Percentiles rank a stretch among this genome's conserved stretches.
These are phyloP conservation scores for Cephus rjabovi DNA, from an alignment of 2,888 invertebrate genomes.

Conservation along the genomic window DNA sequence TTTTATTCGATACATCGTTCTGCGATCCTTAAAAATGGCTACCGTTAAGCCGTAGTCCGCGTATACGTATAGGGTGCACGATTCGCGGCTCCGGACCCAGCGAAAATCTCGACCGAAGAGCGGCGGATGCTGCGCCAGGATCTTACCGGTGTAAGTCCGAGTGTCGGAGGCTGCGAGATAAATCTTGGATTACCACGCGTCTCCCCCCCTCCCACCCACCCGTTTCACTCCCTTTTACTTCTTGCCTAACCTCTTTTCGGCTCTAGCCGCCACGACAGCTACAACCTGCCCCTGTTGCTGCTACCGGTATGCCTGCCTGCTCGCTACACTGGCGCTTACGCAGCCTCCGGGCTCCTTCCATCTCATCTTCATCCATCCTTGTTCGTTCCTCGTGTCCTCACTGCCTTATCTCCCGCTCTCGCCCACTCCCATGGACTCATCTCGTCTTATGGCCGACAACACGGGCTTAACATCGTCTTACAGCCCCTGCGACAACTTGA, in stretches of 20 bases:
- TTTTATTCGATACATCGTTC: not conserved
- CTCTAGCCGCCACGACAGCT: not conserved
- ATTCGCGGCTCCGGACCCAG: not conserved
- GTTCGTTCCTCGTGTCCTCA: not conserved
- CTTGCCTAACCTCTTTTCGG: constrained; percentile 1
- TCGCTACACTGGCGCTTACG: constrained; percentile 4
- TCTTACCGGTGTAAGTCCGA: constrained; percentile 2
- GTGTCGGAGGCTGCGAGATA: constrained; percentile 54
- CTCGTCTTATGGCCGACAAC: constrained; percentile 33
- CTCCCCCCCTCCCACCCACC: constrained; percentile 31
- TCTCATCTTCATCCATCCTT: constrained; percentile 10
- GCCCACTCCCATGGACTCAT: constrained; percentile 22
- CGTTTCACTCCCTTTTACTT: constrained; percentile 21
- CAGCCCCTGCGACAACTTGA: constrained; percentile 41
- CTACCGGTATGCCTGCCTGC: not conserved
- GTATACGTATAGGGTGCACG: not conserved
- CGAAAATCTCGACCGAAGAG: not conserved
- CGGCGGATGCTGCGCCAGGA: not conserved
- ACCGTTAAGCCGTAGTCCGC: not conserved
- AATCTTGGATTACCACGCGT: constrained; percentile 62
- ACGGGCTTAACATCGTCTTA: constrained; percentile 53
- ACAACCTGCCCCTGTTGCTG: constrained; percentile 8
- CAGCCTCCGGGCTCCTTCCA: constrained; percentile 4
- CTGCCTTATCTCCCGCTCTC: constrained; percentile 22
- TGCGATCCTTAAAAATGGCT: not conserved